Percentiles rank a stretch among this genome's conserved stretches.
Evolutionary conservation across 2,888 invertebrate species (phyloP).

Genomic region (Scrobipalpa costella): DNA sequence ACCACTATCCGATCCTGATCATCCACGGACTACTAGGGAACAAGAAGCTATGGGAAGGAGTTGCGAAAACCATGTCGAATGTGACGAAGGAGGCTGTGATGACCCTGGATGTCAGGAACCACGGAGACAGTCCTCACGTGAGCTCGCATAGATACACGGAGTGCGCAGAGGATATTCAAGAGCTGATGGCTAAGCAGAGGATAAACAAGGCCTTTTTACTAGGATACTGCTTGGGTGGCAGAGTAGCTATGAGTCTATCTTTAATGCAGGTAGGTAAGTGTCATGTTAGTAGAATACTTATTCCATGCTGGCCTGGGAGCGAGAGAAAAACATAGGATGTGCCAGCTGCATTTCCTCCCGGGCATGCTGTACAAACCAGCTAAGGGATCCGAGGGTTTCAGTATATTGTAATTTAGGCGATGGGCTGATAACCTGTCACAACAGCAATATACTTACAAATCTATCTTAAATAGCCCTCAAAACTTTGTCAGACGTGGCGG

Average conservation of each 20-base stretch:
- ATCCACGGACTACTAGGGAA: conserved; percentile 94
- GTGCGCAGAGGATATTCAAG: conserved; percentile 87
- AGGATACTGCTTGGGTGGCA: conserved; percentile 97
- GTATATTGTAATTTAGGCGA: too few species aligned
- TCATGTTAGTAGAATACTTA: too few species aligned
- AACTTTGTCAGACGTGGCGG: too few species aligned
- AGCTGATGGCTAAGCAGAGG: conserved; percentile 81
- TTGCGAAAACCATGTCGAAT: conserved; percentile 86
- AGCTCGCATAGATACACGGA: conserved; percentile 86
- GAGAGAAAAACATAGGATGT: too few species aligned
- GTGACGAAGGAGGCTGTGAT: conserved; percentile 88
- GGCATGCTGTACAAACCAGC: too few species aligned
- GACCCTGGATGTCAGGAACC: conserved; percentile 95
- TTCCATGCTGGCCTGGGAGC: too few species aligned
- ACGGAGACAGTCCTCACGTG: conserved; percentile 94
- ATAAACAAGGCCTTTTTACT: conserved; percentile 84
- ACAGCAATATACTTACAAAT: too few species aligned
- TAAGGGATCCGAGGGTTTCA: too few species aligned
- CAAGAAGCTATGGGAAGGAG: conserved; percentile 92
- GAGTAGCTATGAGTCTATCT: conserved; percentile 90
- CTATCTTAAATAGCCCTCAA: too few species aligned
- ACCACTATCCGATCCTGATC: conserved; percentile 68
- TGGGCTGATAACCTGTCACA: too few species aligned
- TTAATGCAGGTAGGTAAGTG: conserved; percentile 83
- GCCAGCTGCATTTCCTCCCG: too few species aligned